Base-by-base conservation (phyloP, 1,140 invertebrate genomes). In the Aethina tumida region DNA sequence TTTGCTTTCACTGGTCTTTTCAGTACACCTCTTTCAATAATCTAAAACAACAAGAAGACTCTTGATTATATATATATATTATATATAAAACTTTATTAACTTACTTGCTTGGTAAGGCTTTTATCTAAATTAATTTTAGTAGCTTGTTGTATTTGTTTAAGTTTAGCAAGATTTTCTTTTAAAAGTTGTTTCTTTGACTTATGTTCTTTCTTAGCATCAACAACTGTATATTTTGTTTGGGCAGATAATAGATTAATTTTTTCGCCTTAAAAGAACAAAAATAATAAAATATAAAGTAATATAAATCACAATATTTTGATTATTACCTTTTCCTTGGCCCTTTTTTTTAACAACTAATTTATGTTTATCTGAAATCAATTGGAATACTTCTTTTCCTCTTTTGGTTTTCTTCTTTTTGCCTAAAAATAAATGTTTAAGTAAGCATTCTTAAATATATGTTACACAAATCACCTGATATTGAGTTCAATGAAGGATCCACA, bases 1-100 rank as follows among this genome's bases (percentile, higher is more conserved):
- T 62, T 55, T 39, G 64, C 55, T 35, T 61, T 52, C 21, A 70
- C 45, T 0, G 69, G 64, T 43, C 66, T 67, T 35, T 60, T 64
- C 35, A 59, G 65, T 8, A 67, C 52, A 2, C 68, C 68, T 37
- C 71, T 49, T 44, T 69, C 55, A 19, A 72, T 55, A 24, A 74
- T 66, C 68, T 71, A 53, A 18, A 60, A 59, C 40, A 33, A 37
- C 36, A 19, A 20, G 13, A 21, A 37, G 18, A 4, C 13, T 26
- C 30, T 24, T 43, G 12, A 35, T 25, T 21, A 2, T 27, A 10
- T 43, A 9, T 17, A 18, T 16, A 32, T 41, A 21, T 14, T 17
- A 2, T 38, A 39, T 10, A 30, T 13, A 20, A 14, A 20, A 22
- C 5, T 19, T 14, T n/a, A 39, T 13, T 19, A 12, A 35, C 39